These are phyloP conservation scores for Danio jaintianensis DNA, from an alignment of 2,797 vertebrate species.

Conservation along the genomic window DNA sequence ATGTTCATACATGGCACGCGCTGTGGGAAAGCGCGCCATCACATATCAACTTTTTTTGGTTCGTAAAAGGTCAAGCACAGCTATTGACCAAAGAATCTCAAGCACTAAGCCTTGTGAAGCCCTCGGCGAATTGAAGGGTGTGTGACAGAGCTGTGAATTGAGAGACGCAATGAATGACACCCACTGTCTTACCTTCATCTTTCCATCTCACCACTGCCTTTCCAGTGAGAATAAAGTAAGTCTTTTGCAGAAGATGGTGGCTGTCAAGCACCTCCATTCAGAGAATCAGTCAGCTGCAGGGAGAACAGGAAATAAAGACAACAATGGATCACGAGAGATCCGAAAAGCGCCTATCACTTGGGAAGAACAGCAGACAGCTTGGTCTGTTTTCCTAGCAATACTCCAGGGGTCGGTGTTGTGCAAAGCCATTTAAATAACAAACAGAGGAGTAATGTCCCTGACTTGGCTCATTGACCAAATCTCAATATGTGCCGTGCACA, in stretches of 20 bases:
- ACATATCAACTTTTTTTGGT: conserved; percentile 14
- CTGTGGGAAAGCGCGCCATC: conserved; percentile 10
- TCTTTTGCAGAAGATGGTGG: conserved; percentile 57
- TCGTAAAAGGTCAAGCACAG: conserved; percentile 30
- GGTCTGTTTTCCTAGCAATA: background rate
- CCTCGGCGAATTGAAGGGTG: conserved; percentile 47
- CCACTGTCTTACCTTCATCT: conserved; percentile 55
- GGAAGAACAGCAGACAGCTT: conserved; percentile 14
- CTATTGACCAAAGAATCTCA: conserved; percentile 40
- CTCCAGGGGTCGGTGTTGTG: background rate
- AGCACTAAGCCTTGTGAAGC: conserved; percentile 26
- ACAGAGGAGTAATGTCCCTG: conserved; percentile 29
- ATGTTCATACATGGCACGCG: background rate
- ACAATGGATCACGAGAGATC: conserved; percentile 47
- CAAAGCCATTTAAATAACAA: conserved; percentile 44
- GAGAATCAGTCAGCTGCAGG: conserved; percentile 61
- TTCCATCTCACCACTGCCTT: conserved; percentile 48
- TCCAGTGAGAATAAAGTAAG: conserved; percentile 60
- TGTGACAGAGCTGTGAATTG: conserved; percentile 60
- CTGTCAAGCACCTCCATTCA: conserved; percentile 53
- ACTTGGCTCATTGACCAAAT: conserved; percentile 42
- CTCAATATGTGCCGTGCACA: conserved; percentile 27
- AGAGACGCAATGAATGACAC: conserved; percentile 69
- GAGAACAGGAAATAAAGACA: conserved; percentile 59
- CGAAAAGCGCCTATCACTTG: conserved; percentile 38